A percentile compares a stretch with the other conserved stretches of the same genome.
Conservation (phyloP, 2,113 vertebrate species). For the Emberiza fucata region DNA sequence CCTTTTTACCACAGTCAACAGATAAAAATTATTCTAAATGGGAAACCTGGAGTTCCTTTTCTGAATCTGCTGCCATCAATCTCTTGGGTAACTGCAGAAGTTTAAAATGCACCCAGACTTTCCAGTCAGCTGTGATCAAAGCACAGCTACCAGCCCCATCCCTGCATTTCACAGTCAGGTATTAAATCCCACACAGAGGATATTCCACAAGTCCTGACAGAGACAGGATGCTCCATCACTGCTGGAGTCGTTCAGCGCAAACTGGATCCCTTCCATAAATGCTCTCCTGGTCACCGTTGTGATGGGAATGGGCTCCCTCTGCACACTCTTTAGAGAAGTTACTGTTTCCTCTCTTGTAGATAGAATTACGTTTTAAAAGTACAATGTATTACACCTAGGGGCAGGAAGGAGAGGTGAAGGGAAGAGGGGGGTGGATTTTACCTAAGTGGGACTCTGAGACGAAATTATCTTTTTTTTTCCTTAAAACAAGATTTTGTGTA, state of each 20-base stretch:
- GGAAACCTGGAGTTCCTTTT: not conserved
- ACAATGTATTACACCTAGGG: not conserved
- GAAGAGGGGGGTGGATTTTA: not conserved
- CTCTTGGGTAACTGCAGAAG: not conserved
- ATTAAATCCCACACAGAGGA: not conserved
- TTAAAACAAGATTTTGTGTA: not conserved
- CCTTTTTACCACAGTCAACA: not conserved
- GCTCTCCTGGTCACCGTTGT: accelerated
- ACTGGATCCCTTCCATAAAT: not conserved
- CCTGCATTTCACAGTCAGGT: not conserved
- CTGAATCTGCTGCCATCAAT: not conserved
- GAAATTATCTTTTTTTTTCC: not conserved
- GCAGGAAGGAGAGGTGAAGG: not conserved
- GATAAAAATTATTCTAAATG: not conserved
- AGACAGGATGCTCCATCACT: not conserved
- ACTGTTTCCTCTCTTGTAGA: not conserved
- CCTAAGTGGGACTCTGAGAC: not conserved
- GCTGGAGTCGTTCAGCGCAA: not conserved
- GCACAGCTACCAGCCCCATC: not conserved
- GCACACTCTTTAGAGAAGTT: not conserved
- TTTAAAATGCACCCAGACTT: not conserved
- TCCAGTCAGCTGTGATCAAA: not conserved
- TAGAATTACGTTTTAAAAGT: not conserved
- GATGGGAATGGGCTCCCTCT: not conserved
- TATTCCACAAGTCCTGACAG: no score